phyloP scores from a whole-genome alignment of 2,113 vertebrate genomes.

The Rattus rattus region DNA sequence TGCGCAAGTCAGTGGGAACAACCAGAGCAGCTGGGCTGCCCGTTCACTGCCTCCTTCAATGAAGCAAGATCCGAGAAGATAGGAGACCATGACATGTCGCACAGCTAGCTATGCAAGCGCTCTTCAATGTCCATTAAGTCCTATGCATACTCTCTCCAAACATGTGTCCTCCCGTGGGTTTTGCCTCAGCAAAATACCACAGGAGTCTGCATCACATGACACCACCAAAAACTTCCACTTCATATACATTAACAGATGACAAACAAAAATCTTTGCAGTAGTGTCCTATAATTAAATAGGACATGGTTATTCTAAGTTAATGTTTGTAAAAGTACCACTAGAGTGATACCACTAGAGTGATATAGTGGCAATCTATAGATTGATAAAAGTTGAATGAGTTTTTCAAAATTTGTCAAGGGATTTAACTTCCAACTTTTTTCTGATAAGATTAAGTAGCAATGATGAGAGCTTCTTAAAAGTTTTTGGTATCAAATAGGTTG shows the following conservation, averaged over 20 bases:
- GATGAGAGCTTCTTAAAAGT: conserved; percentile 41
- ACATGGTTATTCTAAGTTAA: conserved; percentile 2
- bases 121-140: too few species aligned
- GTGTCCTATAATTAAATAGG: not conserved
- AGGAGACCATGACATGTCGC: too few species aligned
- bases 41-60: too few species aligned
- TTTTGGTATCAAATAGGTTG: not conserved
- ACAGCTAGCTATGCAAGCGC: too few species aligned
- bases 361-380: not conserved
- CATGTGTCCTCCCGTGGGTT: too few species aligned
- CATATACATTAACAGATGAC: not conserved
- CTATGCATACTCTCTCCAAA: too few species aligned
- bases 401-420: conserved; percentile 26
- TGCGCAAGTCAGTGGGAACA: too few species aligned
- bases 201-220: too few species aligned
- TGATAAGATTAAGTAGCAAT: conserved; percentile 12
- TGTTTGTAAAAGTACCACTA: conserved; percentile 16
- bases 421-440: conserved; percentile 30
- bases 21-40: too few species aligned
- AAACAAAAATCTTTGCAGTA: not conserved
- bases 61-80: too few species aligned
- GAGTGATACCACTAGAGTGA: not conserved
- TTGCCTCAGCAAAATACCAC: too few species aligned
- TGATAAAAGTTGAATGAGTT: conserved; percentile 14
- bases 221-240: too few species aligned